Evolutionary conservation across 2,888 invertebrate species (phyloP), one percentile per base, ranked within the genome.

Genomic region (Spodoptera exigua): DNA sequence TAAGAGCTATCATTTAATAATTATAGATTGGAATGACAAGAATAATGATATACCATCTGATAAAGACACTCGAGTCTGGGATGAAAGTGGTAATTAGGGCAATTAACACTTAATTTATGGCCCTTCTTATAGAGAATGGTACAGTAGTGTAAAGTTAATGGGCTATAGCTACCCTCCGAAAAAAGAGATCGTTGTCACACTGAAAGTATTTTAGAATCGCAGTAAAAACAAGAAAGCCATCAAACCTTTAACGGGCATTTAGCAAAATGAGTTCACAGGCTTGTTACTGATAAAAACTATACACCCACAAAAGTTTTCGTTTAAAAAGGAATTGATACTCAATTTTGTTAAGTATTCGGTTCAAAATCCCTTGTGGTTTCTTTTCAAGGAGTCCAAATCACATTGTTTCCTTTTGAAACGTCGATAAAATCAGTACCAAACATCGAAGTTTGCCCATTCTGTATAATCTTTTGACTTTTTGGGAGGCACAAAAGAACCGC

Each of bases 401-500:
- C 57, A 68, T 70, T 66, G 53, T 77, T 74, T 87, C 83, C 84
- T 83, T 85, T 85, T 82, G 74, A 83, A 85, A 81, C 72, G 79
- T 78, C 83, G 89, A 90, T 91, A 92, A 87, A 89, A 90, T 89
- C 87, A 70, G 83, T 84, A 81, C 82, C 84, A 85, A 88, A 90
- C 87, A 87, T 65, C 82, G 69, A 89, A 89, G 89, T 89, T 89
- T 82, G 88, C 81, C 84, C 87, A 82, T 89, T 87, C 83, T 83
- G 76, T 87, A 85, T 91, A 90, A 90, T 89, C 89, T 87, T 78
- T 81, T 80, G 83, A 84, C 81, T 82, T 84, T 88, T 9, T 80
- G 66, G 62, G 71, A n/a, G 76, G 80, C 72, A 89, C 88, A 92
- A 93, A 88, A 87, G 90, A 85, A 89, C 92, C 91, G 92, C 91